Evolutionary conservation across 2,113 vertebrate species (phyloP), one percentile per base, ranked within the genome.

Genomic region (Scomber japonicus): DNA sequence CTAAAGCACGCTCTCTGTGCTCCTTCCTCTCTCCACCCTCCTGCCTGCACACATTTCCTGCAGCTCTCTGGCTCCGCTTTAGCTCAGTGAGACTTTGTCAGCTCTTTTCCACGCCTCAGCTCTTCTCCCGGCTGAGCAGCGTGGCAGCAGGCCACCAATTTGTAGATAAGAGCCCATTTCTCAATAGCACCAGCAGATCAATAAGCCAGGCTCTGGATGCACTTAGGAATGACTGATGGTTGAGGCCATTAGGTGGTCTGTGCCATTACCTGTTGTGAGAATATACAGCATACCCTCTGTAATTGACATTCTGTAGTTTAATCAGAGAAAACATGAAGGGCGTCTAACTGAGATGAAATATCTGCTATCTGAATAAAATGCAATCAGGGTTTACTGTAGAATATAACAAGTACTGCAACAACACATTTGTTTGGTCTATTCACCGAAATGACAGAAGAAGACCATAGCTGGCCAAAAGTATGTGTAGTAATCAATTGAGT

Each of bases 181-280:
- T 89, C 85, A 80, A 66, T 69, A 77, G 83, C 80, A 50, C 24
- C 90, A 88, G 70, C 80, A 31, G 88, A 90, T 92, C 89, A 78
- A 93, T 94, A 91, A 53, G 78, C 61, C 56, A 27, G 50, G 71
- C 71, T 74, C 31, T 2, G 79, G 70, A 83, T 55, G 82, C 88
- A 92, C 91, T 90, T 86, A 90, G 78, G 27, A 12, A 60, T 89
- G 91, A 92, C 60, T 83, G 83, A 90, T 81, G 76, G 70, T 49
- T 0, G 71, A 68, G 73, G 83, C 87, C 72, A 68, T 89, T 88
- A 80, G 77, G 6, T 63, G 81, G n/a, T 64, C 12, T 57, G 48
- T 62, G 71, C 66, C 57, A 82, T 85, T 88, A 84, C 78, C 76
- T 84, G 82, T 27, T 65, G 85, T 76, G 83, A 86, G 84, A 86